Percentiles rank a stretch among this genome's conserved stretches.
Evolutionary conservation across 1,140 invertebrate genomes (phyloP).

Genomic region (Ditylenchus dipsaci): DNA sequence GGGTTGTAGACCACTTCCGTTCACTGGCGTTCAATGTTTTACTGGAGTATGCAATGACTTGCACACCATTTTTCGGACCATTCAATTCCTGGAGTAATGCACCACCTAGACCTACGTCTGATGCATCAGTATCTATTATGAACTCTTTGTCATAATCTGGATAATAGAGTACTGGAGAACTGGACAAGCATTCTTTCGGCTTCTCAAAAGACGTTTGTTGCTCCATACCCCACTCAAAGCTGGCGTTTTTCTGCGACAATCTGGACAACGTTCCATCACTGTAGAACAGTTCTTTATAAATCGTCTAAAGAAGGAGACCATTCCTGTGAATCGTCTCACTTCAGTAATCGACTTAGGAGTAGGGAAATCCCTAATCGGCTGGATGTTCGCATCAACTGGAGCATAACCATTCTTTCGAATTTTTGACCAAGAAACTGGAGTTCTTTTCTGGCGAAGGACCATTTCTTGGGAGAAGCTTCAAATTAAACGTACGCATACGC

Average conservation of each 20-base stretch:
- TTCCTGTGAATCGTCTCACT: conserved; percentile 51
- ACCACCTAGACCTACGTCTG: too few species aligned
- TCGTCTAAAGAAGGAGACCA: conserved; percentile 16
- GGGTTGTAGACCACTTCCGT: too few species aligned
- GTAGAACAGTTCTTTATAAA: neutral
- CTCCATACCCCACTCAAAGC: conserved; percentile 9
- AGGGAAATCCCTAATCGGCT: conserved; percentile 11
- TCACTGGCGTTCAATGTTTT: conserved; percentile 2
- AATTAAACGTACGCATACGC: conserved; percentile 9
- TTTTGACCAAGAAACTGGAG: conserved; percentile 50
- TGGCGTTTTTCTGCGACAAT: conserved; percentile 13
- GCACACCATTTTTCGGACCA: neutral
- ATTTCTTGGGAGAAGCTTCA: conserved; percentile 27
- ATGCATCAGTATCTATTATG: too few species aligned
- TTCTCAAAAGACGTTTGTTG: conserved; percentile 23
- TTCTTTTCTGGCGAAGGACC: conserved; percentile 17
- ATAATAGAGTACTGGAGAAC: conserved; percentile 12
- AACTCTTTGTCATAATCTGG: conserved; percentile 19
- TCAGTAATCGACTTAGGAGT: conserved; percentile 46
- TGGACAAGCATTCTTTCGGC: conserved; percentile 6
- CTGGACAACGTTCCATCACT: conserved; percentile 20
- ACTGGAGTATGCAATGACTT: conserved; percentile 14
- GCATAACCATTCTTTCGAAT: conserved; percentile 44
- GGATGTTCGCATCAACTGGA: conserved; percentile 46
- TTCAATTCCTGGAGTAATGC: too few species aligned